A percentile compares a stretch with the other conserved stretches of the same genome.
These are phyloP conservation scores for Dendroctonus ponderosae DNA, from an alignment of 1,140 invertebrate species.

Conservation along the genomic window DNA sequence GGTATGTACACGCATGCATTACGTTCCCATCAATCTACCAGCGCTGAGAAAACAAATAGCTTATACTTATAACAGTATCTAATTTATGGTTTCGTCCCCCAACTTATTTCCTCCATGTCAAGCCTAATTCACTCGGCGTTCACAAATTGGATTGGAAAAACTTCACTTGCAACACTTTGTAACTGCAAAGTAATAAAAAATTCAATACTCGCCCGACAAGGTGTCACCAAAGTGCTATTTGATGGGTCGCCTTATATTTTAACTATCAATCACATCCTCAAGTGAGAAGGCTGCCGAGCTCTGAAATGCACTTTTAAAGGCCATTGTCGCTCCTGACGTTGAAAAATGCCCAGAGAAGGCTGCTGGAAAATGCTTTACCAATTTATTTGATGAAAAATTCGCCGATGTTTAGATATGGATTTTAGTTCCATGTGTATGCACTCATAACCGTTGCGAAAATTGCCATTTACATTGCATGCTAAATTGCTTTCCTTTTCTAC, in stretches of 20 bases:
- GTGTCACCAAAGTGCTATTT: conserved; percentile 12
- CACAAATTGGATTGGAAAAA: conserved; percentile 14
- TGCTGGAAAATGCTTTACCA: conserved; percentile 6
- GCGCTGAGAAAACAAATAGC: not conserved
- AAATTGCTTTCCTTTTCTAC: too few relatives aligned
- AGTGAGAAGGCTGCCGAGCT: conserved; percentile 18
- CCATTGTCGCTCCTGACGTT: conserved; percentile 19
- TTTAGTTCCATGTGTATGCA: too few relatives aligned
- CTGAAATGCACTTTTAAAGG: conserved; percentile 24
- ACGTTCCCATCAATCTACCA: too few relatives aligned
- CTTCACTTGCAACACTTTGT: conserved; percentile 5
- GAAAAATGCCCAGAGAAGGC: conserved; percentile 20
- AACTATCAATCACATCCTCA: conserved; percentile 20
- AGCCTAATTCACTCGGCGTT: conserved; percentile 8
- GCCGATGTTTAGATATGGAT: too few relatives aligned
- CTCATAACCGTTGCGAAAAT: too few relatives aligned
- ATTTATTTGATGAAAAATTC: conserved; percentile 17
- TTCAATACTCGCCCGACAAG: conserved; percentile 17
- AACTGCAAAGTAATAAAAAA: conserved; percentile 22
- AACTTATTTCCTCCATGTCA: conserved; percentile 5
- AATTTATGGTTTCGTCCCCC: conserved; percentile 2
- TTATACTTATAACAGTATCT: not conserved
- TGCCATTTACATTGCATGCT: too few relatives aligned
- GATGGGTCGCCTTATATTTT: conserved; percentile 19
- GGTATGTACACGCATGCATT: too few relatives aligned